These are phyloP conservation scores for Diacarnus erythraeanus DNA, from an alignment of 37 sponge, comb jelly and placozoan species.

Conservation along the genomic window DNA sequence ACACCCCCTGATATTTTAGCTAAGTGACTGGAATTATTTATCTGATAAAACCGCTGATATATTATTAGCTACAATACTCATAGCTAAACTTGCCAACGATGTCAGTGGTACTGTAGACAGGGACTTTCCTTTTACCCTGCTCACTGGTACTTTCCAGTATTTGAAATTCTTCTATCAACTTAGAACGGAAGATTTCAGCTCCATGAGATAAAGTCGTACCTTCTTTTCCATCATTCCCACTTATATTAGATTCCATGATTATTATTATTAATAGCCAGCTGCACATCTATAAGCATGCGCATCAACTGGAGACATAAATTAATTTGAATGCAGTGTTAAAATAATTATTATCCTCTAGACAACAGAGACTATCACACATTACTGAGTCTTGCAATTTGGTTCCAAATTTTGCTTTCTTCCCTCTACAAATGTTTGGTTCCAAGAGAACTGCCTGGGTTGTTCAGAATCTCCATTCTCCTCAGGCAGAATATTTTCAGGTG, in stretches of 20 bases:
- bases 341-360: neutral
- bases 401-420: too few species aligned
- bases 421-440: neutral
- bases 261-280: neutral
- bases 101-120: slow-evolving; percentile 82
- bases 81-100: slow-evolving; percentile 40
- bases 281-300: slow-evolving; percentile 2
- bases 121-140: slow-evolving; percentile 67
- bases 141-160: slow-evolving; percentile 78
- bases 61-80: neutral
- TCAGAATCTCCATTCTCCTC: neutral
- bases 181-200: slow-evolving; percentile 75
- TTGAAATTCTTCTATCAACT: slow-evolving; percentile 85
- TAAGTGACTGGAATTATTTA: neutral
- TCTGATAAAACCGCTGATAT: neutral
- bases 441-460: neutral
- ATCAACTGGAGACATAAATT: neutral
- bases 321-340: neutral
- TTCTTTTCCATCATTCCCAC: neutral
- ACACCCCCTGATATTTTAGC: too few species aligned
- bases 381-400: neutral
- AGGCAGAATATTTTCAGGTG: neutral
- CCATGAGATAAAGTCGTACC: slow-evolving; percentile 41
- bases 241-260: neutral
- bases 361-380: neutral